These are phyloP conservation scores for Leptothorax acervorum DNA, from an alignment of 2,888 invertebrate genomes.

Conservation along the genomic window DNA sequence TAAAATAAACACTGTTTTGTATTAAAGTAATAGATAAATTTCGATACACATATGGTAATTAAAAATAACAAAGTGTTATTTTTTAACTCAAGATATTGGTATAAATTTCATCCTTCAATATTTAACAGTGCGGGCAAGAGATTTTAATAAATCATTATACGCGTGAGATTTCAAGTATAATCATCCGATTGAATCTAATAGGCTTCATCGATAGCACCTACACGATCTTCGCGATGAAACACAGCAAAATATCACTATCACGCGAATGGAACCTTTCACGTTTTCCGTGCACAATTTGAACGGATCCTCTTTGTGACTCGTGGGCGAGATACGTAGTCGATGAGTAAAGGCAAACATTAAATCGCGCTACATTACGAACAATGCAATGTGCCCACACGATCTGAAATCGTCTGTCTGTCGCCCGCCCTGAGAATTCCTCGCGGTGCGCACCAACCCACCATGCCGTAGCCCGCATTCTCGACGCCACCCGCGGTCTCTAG, in stretches of 20 bases:
- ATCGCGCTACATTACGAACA: slow-evolving; percentile 51
- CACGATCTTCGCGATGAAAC: not conserved
- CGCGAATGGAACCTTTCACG: slow-evolving; percentile 21
- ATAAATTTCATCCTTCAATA: too few species aligned
- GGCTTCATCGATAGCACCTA: not conserved
- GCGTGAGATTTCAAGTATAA: not conserved
- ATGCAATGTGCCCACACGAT: slow-evolving; percentile 53
- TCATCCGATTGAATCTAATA: slow-evolving; percentile 5
- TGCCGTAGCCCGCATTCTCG: slow-evolving; percentile 51
- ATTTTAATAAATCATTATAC: slow-evolving; percentile 29
- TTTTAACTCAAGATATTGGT: too few species aligned
- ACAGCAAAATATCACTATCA: slow-evolving; percentile 15
- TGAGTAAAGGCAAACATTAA: slow-evolving; percentile 55
- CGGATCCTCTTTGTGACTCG: slow-evolving; percentile 33
- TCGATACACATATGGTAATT: too few species aligned
- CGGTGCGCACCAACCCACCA: not conserved
- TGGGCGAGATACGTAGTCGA: slow-evolving; percentile 41
- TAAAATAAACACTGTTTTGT: too few species aligned
- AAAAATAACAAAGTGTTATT: too few species aligned
- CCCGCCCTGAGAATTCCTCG: slow-evolving; percentile 13
- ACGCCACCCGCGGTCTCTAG: slow-evolving; percentile 69
- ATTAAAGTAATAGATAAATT: too few species aligned
- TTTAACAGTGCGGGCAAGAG: not conserved
- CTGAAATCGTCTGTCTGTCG: slow-evolving; percentile 51
- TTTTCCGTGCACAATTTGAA: slow-evolving; percentile 19